These are phyloP conservation scores for Mycteria americana DNA, from an alignment of 2,797 vertebrate species.

Conservation along the genomic window DNA sequence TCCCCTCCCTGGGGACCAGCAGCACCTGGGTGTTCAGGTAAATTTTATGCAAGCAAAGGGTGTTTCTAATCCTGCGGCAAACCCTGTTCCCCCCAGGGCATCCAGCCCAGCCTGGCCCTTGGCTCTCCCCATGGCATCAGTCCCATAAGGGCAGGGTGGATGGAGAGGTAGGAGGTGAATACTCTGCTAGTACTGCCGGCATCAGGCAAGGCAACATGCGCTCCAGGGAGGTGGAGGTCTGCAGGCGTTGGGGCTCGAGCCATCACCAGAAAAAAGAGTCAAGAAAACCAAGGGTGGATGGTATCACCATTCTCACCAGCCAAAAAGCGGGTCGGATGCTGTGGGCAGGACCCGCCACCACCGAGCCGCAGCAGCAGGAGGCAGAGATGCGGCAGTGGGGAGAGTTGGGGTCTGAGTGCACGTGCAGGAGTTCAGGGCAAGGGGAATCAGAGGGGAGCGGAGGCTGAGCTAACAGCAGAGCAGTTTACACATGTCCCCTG, in stretches of 20 bases:
- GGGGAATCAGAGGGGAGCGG: neutral
- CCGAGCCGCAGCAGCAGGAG: neutral
- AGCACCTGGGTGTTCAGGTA: neutral
- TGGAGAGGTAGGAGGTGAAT: neutral
- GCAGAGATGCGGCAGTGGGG: neutral
- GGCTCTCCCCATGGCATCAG: neutral
- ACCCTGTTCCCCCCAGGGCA: neutral
- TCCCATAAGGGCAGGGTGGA: neutral
- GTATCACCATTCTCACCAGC: neutral
- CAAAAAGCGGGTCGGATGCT: neutral
- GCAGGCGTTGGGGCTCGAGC: fast-evolving
- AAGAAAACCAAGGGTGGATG: neutral
- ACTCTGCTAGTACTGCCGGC: neutral
- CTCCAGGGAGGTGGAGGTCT: neutral
- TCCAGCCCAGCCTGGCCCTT: neutral
- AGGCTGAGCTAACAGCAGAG: neutral
- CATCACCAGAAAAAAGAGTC: neutral
- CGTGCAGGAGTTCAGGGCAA: neutral
- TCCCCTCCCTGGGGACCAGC: neutral
- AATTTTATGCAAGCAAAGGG: neutral
- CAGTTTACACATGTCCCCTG: neutral
- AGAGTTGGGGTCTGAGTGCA: neutral
- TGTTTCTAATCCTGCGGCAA: neutral
- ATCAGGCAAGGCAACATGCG: fast-evolving
- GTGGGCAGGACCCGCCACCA: neutral